Conservation (phyloP, 2,888 invertebrate genomes). For the Stratiomys singularior region DNA sequence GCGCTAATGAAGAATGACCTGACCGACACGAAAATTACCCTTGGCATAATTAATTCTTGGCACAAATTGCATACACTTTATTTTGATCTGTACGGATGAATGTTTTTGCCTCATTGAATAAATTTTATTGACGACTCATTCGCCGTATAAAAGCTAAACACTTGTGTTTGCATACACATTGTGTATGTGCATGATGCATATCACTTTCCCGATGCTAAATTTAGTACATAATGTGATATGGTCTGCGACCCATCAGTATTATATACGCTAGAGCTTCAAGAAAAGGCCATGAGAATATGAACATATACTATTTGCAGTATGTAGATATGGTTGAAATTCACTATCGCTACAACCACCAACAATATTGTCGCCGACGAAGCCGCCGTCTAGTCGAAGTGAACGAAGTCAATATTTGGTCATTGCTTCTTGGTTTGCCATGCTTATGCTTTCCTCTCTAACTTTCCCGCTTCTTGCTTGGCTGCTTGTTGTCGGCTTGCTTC, state of each 20-base stretch:
- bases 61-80: constrained; percentile 25
- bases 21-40: constrained; percentile 25
- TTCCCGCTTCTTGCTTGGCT: neutral
- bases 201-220: neutral
- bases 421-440: neutral
- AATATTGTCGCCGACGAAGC: neutral
- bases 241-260: neutral
- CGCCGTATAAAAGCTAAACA: neutral
- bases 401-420: constrained; percentile 35
- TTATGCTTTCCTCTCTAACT: neutral
- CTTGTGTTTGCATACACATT: no score
- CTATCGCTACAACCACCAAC: neutral
- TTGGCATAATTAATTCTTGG: constrained; percentile 44
- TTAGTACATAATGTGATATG: neutral
- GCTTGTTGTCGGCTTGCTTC: neutral
- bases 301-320: neutral
- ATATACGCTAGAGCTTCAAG: neutral
- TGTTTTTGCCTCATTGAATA: constrained; percentile 15
- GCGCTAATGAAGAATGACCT: constrained; percentile 12
- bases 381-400: constrained; percentile 38
- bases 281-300: neutral
- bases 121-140: neutral
- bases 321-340: neutral
- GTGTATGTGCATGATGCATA: neutral
- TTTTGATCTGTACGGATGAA: constrained; percentile 15